Base-by-base conservation (phyloP, 1,140 invertebrate species). In the Dendrolimus punctatus region DNA sequence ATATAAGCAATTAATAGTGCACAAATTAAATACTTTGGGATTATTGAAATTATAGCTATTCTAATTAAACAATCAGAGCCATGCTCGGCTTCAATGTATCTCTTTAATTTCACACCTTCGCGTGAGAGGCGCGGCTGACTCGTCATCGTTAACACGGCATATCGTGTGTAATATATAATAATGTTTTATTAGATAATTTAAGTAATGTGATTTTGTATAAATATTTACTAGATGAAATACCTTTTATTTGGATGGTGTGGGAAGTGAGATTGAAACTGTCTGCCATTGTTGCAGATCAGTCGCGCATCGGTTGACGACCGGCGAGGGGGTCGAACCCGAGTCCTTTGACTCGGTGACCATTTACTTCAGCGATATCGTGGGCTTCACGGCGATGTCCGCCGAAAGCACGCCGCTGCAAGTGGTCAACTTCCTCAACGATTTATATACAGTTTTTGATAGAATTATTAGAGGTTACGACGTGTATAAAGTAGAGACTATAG, bases 351-450 rank as follows among this genome's bases (percentile, higher is more conserved):
- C 92, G 62, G 96, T 94, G 43, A 99, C 98, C 38, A 98, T 99
- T 64, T 99, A 98, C 87, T 99, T 99, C 88, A 98, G 96, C 75
- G 98, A 99, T 85, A 99, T 99, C 82, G 98, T 99, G 51, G 98
- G 98, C 62, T 99, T 99, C 88, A 99, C 98, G 42, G 92, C 93
- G 46, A 95, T 99, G 92, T 98, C 96, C 6, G 95, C 97, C 0
- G 94, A 96, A 80, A 98, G 96, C 73, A 95, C 96, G 46, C 97
- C 98, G 41, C 89, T 99, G 66, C 85, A 97, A 91, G 96, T 98
- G 64, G 97, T 99, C 40, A 96, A 95, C 84, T 96, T 99, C 80
- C 90, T 99, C 51, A 98, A 98, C 88, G 96, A 98, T 87, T 90
- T 99, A 67, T 99, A 98, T 83, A 98, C 96, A 44, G 89, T 96